Evolutionary conservation across 2,113 vertebrate species (phyloP), one percentile per base, ranked within the genome.

Genomic region (Chionis minor): DNA sequence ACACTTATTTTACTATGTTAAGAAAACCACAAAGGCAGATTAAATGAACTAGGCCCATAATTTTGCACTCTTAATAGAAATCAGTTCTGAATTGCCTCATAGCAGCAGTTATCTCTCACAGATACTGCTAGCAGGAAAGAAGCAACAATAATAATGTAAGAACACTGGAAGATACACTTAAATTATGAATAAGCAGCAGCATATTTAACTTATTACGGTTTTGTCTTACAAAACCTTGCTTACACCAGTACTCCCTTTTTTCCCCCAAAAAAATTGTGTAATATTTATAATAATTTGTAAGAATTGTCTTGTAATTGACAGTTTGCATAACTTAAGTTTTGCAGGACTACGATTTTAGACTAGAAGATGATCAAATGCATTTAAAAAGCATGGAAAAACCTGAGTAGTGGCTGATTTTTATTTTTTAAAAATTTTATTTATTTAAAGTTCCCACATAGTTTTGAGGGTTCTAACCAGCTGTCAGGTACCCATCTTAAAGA

Each of bases 401-500:
- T 75, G 26, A 67, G 8, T 13, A 85, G 45, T 55, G 38, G 55
- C n/a, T 81, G 35, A 61, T 74, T 86, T 73, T 42, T 28, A 32
- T 1, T 59, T 32, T n/a, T 21, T 21, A 13, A 8, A 21, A 27
- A 8, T 20, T 73, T 42, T 40, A 38, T 38, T 74, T 45, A 74
- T 79, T 88, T 87, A 12, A 78, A 79, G 27, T 55, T 91, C 24
- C 47, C 54, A 58, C 51, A 56, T 12, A 7, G 38, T 79, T 88
- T 92, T 82, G 61, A 83, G 35, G 47, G 63, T 90, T 94, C 63
- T 88, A 94, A 83, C 35, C 85, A 93, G 35, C 58, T 89, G 77
- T 91, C 77, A 78, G 79, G 58, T 86, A 96, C 74, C 52, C 65
- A 92, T 97, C 96, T 91, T 94, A 96, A 94, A 96, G 79, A 97